Conservation (phyloP, 2,797 vertebrate genomes). For the Coluber constrictor region DNA sequence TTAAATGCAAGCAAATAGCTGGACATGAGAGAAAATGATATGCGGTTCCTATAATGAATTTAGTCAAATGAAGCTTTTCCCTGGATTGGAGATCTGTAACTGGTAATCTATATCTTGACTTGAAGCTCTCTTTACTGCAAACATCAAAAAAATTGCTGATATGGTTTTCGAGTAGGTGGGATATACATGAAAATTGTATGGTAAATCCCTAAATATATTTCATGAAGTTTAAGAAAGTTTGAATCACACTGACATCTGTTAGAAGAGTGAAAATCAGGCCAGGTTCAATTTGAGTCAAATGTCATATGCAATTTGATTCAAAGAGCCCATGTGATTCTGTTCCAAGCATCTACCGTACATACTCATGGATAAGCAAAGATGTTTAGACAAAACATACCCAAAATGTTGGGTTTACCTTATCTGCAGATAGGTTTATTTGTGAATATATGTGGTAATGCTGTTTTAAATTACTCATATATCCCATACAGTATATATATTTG, state of each 20-base stretch:
- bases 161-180: background rate
- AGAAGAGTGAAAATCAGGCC: background rate
- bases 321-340: background rate
- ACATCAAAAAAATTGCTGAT: background rate
- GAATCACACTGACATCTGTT: background rate
- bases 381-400: background rate
- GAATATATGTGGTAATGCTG: background rate
- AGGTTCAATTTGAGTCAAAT: background rate
- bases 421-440: background rate
- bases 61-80: background rate
- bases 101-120: background rate
- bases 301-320: background rate
- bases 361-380: background rate
- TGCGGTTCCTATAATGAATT: background rate
- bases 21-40: background rate
- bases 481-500: background rate
- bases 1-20: background rate
- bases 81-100: background rate
- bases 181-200: background rate
- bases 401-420: background rate
- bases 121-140: background rate
- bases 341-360: background rate
- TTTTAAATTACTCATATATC: background rate
- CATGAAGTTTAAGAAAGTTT: background rate
- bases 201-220: background rate